Base-by-base conservation (phyloP, 1,140 invertebrate species). In the Camponotus pennsylvanicus region DNA sequence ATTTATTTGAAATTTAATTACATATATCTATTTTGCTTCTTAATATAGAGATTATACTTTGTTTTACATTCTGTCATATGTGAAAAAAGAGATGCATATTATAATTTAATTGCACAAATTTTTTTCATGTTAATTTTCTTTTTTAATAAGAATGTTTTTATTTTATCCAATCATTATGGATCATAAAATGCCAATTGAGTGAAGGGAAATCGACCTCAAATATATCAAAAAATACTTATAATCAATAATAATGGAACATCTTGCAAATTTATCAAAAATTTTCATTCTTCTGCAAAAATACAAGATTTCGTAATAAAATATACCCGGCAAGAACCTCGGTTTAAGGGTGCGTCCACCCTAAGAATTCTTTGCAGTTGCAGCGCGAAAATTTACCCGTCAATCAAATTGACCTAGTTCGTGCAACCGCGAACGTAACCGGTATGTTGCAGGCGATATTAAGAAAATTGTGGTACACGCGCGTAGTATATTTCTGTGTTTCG, bases 371-470 rank as follows among this genome's bases (percentile, higher is more conserved):
- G 66, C 49, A 18, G 27, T 82, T 67, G 55, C 55, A 27, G 37
- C 77, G 18, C 21, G 37, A 18, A 70, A 82, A 86, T 86, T 84
- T 69, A 79, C 40, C 86, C 64, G 86, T 90, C 88, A 89, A 89
- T 90, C 89, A 90, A 85, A 89, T 59, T 85, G 88, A 90, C 88
- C 88, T 71, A 86, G 88, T 89, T 90, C 87, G 76, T 89, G 88
- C 78, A 84, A 84, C 59, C 78, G 73, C 70, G 87, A 86, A n/a
- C 34, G 42, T 75, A 86, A 86, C 59, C 83, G 67, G 70, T 86
- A 77, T 70, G 32, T 71, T 82, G 61, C 59, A 66, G 52, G 57
- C 64, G 21, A 59, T 37, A 76, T 55, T 57, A 40, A 49, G 77
- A 37, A 86, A 88, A 89, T 80, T 86, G 37, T 76, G 15, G 15